Base-by-base conservation (phyloP, 2,113 vertebrate species). In the Cyrtonyx montezumae region DNA sequence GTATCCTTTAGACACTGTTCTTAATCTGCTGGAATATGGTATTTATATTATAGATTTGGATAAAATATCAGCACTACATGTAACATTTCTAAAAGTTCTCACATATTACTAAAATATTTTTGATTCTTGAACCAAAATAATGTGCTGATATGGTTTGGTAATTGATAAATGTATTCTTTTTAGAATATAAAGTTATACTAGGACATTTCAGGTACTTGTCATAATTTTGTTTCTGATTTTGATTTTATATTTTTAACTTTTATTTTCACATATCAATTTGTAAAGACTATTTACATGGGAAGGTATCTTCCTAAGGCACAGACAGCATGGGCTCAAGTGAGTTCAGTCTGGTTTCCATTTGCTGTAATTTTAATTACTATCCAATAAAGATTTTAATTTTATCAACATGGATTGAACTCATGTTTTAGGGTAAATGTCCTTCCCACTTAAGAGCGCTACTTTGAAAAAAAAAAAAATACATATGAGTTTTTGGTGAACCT, bases 91-190 rank as follows among this genome's bases (percentile, higher is more conserved):
- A 13, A 55, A 94, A 71, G 4, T 90, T 93, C 73, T 91, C 90
- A 90, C 6, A 46, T 68, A 17, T 70, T 81, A 59, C 37, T 53
- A 30, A 21, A 12, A 5, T 36, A 86, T 59, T 63, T 9, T 17
- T 55, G 23, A 87, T 76, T 78, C 49, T 53, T 83, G 76, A 88
- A 18, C 30, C 88, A 61, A 87, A 92, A 89, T 65, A 90, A 78
- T 32, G 66, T 74, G 6, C 3, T 69, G 1, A 19, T 74, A 42
- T 5, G n/a, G 13, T 91, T 71, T 49, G 6, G 7, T 16, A 48
- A 34, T n/a, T 48, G 83, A 37, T 34, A 67, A 53, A 79, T 66
- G 26, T 73, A 15, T 49, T 83, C 79, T 13, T 11, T 73, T 95
- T 85, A 40, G 56, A 77, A 91, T 93, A 84, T 53, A 3, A 32